phyloP scores from a whole-genome alignment of 2,888 invertebrate species.

The Eristalis intricaria region DNA sequence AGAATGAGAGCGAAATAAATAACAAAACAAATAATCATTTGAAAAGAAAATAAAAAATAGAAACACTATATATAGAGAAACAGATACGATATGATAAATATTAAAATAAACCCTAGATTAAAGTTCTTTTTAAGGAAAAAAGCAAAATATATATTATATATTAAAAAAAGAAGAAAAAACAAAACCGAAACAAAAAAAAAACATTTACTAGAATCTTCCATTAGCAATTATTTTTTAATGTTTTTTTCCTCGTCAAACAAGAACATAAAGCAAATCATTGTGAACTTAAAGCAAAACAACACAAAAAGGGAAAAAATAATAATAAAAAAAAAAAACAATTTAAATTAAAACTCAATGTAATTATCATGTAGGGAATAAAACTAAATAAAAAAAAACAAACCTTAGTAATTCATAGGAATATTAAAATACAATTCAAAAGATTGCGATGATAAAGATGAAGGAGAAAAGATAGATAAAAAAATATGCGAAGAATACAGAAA shows the following conservation, averaged over 20 bases:
- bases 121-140: slow-evolving; percentile 55
- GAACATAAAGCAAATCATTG: neutral
- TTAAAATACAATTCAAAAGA: slow-evolving; percentile 38
- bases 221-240: slow-evolving; percentile 72
- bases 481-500: neutral
- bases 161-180: slow-evolving; percentile 42
- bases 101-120: slow-evolving; percentile 58
- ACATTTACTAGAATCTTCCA: slow-evolving; percentile 73
- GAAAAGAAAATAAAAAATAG: slow-evolving; percentile 5
- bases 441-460: neutral
- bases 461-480: neutral
- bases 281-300: slow-evolving; percentile 37
- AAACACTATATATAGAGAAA: slow-evolving; percentile 40
- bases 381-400: slow-evolving; percentile 41
- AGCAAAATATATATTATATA: slow-evolving; percentile 64
- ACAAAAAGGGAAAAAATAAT: slow-evolving; percentile 43
- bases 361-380: slow-evolving; percentile 66
- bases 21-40: neutral
- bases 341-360: slow-evolving; percentile 59
- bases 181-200: slow-evolving; percentile 39
- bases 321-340: slow-evolving; percentile 18
- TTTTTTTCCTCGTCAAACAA: slow-evolving; percentile 57
- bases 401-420: slow-evolving; percentile 58
- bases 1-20: slow-evolving; percentile 55
- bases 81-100: slow-evolving; percentile 49